Base-by-base conservation (phyloP, 2,888 invertebrate genomes). In the Blastobasis adustella region DNA sequence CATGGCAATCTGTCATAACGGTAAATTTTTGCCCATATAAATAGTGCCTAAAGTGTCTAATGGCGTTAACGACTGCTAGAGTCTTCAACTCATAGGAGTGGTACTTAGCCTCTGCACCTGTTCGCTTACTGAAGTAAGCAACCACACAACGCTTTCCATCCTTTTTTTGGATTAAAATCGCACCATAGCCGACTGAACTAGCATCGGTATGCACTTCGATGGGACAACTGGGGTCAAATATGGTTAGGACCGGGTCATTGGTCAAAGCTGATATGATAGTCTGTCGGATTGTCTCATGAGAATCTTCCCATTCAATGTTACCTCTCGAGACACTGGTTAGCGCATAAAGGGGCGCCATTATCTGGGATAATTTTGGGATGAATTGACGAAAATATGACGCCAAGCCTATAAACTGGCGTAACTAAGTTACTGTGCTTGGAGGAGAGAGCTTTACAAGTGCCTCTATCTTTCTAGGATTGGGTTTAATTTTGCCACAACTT, bases 81-180 rank as follows among this genome's bases (percentile, higher is more conserved):
- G 63, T 63, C 48, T 65, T 59, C 4, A 63, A 40, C 41, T 62
- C 63, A 36, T 61, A 63, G 0, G 56, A 59, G 46, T 65, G 62
- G 23, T 63, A 62, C 5, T 45, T 7, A 0, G 49, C 42, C 44
- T 62, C 62, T 2, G 59, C 57, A 0, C 5, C 6, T 4, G 62
- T 65, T 6, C 60, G 50, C 7, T 44, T 41, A 41, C 61, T 65
- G 10, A 40, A 62, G 39, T 61, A 61, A 0, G 37, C 61, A 0
- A 62, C 47, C 0, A 49, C 47, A n/a, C 46, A 54, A 4, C 4
- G 45, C 10, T 54, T 54, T 4, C 38, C 10, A 4, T 54, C 49
- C 0, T 10, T 42, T 5, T 10, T 50, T 45, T 63, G 63, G 4
- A 63, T 23, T 0, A 63, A 10, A 0, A 65, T 58, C 0, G 56